phyloP scores from a whole-genome alignment of 2,797 vertebrate species.

The Enteromius argenteus region DNA sequence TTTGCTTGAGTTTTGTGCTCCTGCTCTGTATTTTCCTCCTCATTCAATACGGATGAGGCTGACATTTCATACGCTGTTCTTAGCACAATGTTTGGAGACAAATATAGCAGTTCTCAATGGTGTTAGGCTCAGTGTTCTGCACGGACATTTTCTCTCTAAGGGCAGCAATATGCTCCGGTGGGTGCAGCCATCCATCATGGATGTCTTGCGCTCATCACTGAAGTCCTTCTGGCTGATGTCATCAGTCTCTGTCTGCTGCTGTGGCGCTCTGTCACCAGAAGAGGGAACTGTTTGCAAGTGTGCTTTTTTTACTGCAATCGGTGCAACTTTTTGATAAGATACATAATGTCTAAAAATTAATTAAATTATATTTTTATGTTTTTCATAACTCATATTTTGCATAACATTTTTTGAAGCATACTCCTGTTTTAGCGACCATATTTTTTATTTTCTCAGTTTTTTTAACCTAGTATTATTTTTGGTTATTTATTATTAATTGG shows the following conservation, averaged over 20 bases:
- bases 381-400: not conserved
- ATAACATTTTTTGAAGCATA: not conserved
- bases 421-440: not conserved
- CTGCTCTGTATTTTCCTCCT: conserved; percentile 12
- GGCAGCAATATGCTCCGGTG: conserved; percentile 78
- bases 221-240: conserved; percentile 40
- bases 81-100: conserved; percentile 57
- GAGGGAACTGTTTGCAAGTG: conserved; percentile 56
- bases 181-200: conserved; percentile 78
- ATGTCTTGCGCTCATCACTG: conserved; percentile 48
- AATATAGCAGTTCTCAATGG: conserved; percentile 64
- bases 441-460: not conserved
- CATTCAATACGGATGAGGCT: conserved; percentile 26
- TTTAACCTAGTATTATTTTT: not conserved
- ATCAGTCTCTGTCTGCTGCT: conserved; percentile 18
- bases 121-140: conserved; percentile 63
- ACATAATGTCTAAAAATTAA: not conserved
- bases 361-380: not conserved
- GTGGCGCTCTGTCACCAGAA: conserved; percentile 40
- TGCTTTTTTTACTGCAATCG: too few species aligned
- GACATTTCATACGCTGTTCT: conserved; percentile 60
- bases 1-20: not conserved
- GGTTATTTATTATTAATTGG: too few species aligned
- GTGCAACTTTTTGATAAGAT: not conserved
- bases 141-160: conserved; percentile 78